Base-by-base conservation (phyloP, 2,797 vertebrate species). In the Sebastiscus albofasciatus region DNA sequence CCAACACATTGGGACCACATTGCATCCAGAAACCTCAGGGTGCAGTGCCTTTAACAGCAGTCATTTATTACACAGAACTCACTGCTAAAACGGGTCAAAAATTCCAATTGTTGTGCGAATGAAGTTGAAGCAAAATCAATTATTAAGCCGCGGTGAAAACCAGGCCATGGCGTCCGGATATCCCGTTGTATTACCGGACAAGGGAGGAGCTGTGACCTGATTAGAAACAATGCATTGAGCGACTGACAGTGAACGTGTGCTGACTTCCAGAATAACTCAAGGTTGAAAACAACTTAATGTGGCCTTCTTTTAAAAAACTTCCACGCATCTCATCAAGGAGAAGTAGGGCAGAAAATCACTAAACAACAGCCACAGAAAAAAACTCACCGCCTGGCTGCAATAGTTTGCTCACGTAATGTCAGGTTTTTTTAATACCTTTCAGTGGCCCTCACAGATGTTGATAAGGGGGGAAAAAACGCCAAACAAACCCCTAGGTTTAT, bases 311-410 rank as follows among this genome's bases (percentile, higher is more conserved):
- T 62, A 54, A 76, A 88, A 49, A 87, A 79, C 74, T 69, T 86
- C 61, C 60, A 64, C 4, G 26, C 75, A 86, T 88, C 70, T 87
- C 71, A 89, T 81, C 62, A 87, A 64, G 27, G 33, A 82, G 74
- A 91, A 89, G 69, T 90, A 75, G 87, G 88, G 58, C 80, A 90
- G 70, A 87, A 82, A 82, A 85, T 84, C 70, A 75, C 56, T 62
- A 66, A 85, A 80, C 39, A 79, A 75, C 49, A 62, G 39, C 59
- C 61, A 68, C 26, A 46, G 0, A 62, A 77, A 58, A 69, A 72
- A 61, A 46, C 62, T 66, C 59, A 56, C 66, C 3, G 5, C 64
- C 12, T 61, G 56, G 75, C 79, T 87, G 64, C 66, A 72, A 26
- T 29, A 78, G 52, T 81, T 82, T 77, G 31, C 75, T 86, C 66